phyloP scores from a whole-genome alignment of 2,113 vertebrate species.

The Aix galericulata region DNA sequence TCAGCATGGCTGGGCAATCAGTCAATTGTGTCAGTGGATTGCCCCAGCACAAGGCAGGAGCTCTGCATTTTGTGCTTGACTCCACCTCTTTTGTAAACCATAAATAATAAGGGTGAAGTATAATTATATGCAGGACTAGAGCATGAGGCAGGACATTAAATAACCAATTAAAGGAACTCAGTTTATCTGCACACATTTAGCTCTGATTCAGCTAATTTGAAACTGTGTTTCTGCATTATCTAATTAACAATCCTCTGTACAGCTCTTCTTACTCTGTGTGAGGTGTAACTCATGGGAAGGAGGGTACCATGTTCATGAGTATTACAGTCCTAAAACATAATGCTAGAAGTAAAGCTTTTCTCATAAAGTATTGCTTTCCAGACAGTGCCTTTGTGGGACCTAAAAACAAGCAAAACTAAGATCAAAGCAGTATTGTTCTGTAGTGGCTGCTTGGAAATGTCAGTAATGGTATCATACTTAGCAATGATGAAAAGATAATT shows the following conservation, averaged over 20 bases:
- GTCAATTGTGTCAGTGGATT: neutral
- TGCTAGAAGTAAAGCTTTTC: neutral
- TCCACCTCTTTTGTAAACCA: neutral
- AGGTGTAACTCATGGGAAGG: neutral
- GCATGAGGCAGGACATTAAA: neutral
- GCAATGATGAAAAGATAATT: neutral
- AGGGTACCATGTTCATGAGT: neutral
- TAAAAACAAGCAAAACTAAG: no score
- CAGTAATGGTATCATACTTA: neutral
- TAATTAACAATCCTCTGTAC: neutral
- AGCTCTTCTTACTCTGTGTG: neutral
- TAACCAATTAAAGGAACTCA: neutral
- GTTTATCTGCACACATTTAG: neutral
- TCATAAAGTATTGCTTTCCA: neutral
- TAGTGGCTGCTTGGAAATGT: neutral
- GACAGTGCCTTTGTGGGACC: no score
- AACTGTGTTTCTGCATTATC: neutral
- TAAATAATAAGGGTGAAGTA: neutral
- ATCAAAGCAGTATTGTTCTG: neutral
- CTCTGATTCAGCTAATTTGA: neutral
- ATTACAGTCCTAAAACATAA: neutral
- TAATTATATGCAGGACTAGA: neutral
- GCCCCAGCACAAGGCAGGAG: rapidly evolving
- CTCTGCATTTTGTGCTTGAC: neutral
- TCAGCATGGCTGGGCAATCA: neutral